phyloP scores from a whole-genome alignment of 2,797 vertebrate species.

The Heterohyrax brucei region DNA sequence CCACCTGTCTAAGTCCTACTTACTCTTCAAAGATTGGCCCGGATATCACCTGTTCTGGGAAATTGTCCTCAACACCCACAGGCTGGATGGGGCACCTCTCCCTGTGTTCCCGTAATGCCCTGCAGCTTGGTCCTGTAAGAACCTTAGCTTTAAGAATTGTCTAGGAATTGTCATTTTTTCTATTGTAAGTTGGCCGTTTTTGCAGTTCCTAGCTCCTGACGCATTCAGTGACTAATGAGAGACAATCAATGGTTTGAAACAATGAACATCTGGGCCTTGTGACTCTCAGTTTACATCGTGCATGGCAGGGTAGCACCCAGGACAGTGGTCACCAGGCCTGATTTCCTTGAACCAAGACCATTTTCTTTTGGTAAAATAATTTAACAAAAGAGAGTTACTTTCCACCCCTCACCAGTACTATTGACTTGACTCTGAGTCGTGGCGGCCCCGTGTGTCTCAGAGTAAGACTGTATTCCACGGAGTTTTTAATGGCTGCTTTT shows the following conservation, averaged over 20 bases:
- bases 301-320: neutral
- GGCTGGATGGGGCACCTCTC: rapidly evolving
- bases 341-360: neutral
- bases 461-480: neutral
- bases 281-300: neutral
- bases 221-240: neutral
- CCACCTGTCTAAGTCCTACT: neutral
- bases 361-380: neutral
- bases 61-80: neutral
- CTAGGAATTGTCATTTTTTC: neutral
- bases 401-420: neutral
- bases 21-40: neutral
- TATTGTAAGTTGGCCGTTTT: neutral
- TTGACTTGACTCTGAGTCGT: neutral
- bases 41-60: neutral
- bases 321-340: neutral
- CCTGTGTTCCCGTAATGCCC: neutral
- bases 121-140: neutral
- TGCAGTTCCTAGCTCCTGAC: neutral
- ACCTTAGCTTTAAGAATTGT: neutral
- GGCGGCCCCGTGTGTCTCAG: neutral
- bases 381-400: neutral
- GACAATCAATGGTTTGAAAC: neutral
- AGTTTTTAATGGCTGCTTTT: neutral
- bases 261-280: neutral